Percentiles rank a stretch among this genome's conserved stretches.
These are phyloP conservation scores for Cryptotermes secundus DNA, from an alignment of 1,140 invertebrate species.

Conservation along the genomic window DNA sequence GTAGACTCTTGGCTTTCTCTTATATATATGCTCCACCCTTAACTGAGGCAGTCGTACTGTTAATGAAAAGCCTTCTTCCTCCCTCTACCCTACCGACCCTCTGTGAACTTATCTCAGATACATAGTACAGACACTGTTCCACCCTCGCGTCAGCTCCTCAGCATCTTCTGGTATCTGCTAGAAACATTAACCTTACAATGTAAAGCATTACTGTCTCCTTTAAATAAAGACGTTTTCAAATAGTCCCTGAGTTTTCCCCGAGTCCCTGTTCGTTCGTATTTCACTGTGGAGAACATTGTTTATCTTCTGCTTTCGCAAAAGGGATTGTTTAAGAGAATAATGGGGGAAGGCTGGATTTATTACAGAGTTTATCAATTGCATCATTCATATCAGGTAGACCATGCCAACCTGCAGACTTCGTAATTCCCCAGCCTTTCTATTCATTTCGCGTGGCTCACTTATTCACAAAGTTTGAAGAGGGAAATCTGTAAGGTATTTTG, in stretches of 20 bases:
- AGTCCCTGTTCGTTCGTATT: background rate
- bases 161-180: constrained; percentile 29
- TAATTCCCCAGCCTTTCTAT: background rate
- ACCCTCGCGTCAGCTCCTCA: background rate
- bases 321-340: background rate
- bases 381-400: background rate
- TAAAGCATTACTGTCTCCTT: constrained; percentile 28
- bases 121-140: constrained; percentile 30
- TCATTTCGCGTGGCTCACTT: background rate
- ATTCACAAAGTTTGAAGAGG: background rate
- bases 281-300: background rate
- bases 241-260: background rate
- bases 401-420: background rate
- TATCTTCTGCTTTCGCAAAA: background rate
- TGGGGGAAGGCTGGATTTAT: background rate
- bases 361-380: background rate
- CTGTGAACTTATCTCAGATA: constrained; percentile 26
- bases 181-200: constrained; percentile 33
- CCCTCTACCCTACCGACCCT: background rate
- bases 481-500: background rate
- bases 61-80: constrained; percentile 27
- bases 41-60: background rate
- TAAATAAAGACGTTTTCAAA: constrained; percentile 25
- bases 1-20: constrained; percentile 7
- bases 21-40: constrained; percentile 19